Evolutionary conservation across 2,888 invertebrate genomes (phyloP).

Genomic region (Eupithecia subfuscata): DNA sequence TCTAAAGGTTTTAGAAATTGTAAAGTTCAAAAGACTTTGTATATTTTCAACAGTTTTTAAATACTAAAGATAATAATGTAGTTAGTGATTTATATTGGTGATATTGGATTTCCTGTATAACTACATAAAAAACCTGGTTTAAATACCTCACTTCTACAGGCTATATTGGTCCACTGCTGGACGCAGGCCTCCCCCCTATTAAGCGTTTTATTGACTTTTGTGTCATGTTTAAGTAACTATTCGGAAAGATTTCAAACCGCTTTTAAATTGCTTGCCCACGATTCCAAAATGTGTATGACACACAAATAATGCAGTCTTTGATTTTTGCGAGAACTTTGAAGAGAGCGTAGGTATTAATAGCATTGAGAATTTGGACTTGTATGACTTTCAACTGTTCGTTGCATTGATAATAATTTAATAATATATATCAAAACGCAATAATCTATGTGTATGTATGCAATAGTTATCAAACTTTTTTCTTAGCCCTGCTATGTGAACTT

Average conservation of each 20-base stretch:
- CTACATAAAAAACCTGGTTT: conserved; percentile 10
- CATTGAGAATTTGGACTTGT: not conserved
- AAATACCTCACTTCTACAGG: not conserved
- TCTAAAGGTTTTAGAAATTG: not conserved
- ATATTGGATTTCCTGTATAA: conserved; percentile 22
- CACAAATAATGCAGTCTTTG: conserved; percentile 69
- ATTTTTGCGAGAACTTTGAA: conserved; percentile 48
- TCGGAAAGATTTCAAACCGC: conserved; percentile 24
- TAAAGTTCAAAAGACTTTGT: not conserved
- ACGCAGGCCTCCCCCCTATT: no score
- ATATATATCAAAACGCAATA: not conserved
- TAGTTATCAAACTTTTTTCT: not conserved
- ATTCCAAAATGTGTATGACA: conserved; percentile 53
- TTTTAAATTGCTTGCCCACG: conserved; percentile 27
- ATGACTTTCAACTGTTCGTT: not conserved
- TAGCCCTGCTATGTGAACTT: not conserved
- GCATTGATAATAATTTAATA: not conserved
- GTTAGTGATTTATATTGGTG: conserved; percentile 38
- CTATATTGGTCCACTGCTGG: no score
- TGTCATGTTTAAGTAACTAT: not conserved
- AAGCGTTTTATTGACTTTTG: no score
- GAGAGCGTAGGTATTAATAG: not conserved
- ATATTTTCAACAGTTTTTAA: not conserved
- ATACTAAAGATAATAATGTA: conserved; percentile 25
- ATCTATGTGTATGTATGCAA: not conserved